Base-by-base conservation (phyloP, 2,888 invertebrate species). In the Aspidiotus rigidus region DNA sequence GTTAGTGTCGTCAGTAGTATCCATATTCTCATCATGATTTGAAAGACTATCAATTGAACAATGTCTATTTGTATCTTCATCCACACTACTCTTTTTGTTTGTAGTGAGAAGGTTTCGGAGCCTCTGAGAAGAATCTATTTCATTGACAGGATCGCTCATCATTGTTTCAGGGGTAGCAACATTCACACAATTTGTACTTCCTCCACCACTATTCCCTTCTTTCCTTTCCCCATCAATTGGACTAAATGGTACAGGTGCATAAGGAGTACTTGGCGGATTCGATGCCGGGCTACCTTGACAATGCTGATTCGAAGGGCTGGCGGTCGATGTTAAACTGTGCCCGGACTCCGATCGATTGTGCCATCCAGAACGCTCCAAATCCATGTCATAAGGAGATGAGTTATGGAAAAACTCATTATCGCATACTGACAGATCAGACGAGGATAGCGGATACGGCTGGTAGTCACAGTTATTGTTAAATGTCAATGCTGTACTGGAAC, bases 401-500 rank as follows among this genome's bases (percentile, higher is more conserved):
- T 83, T 81, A 73, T 84, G 83, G 76, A 83, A 83, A 73, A 85
- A 81, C 74, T 86, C 87, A 75, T 86, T 83, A 74, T 86, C 87
- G 77, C 72, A 73, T 64, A 74, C 72, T 70, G 71, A 74, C 60
- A 87, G 84, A 74, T 87, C 87, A 74, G 80, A 75, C 70, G 76
- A 74, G 73, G 71, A 75, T 67, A 77, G 74, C 60, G 77, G 76
- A 72, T 75, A 75, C 8, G 72, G 72, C 71, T 78, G 77, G 72
- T 72, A 79, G 77, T 73, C 75, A 77, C 76, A 77, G 62, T n/a
- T 69, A 40, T 13, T 69, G 15, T 62, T 67, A 15, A 62, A 40
- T 41, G 55, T 13, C 17, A 63, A 3, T 54, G 61, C 39, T 13
- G 15, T n/a, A 41, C n/a, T 69, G 28, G 62, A 44, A 55, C 63